A percentile compares a stretch with the other conserved stretches of the same genome.
These are phyloP conservation scores for Drosophila kambysellisi DNA, from an alignment of 2,888 invertebrate genomes.

Conservation along the genomic window DNA sequence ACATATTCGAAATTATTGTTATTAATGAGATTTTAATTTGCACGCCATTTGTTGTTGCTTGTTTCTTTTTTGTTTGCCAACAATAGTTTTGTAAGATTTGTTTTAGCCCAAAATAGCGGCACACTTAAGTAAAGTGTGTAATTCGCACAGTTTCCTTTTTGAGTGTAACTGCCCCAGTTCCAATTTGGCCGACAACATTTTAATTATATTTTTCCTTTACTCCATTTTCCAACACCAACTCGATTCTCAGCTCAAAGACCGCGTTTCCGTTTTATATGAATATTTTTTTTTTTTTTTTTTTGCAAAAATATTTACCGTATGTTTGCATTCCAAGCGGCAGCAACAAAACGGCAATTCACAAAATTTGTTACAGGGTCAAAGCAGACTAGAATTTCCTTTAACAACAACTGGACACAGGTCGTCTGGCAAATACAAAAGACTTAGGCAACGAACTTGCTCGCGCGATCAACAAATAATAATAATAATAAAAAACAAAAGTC, in stretches of 20 bases:
- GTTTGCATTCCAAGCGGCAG: slow-evolving; percentile 29
- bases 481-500: slow-evolving; percentile 9
- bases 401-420: slow-evolving; percentile 34
- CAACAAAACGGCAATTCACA: slow-evolving; percentile 44
- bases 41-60: slow-evolving; percentile 31
- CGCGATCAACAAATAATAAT: slow-evolving; percentile 7
- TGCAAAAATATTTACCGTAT: slow-evolving; percentile 27
- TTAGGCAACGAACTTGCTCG: slow-evolving; percentile 70
- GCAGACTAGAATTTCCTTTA: slow-evolving; percentile 72
- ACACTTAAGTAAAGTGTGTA: slow-evolving; percentile 30
- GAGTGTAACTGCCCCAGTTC: slow-evolving; percentile 1
- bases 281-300: slow-evolving; percentile 3
- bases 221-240: slow-evolving; percentile 6
- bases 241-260: slow-evolving; percentile 15
- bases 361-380: slow-evolving; percentile 79
- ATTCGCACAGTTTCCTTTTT: slow-evolving; percentile 7
- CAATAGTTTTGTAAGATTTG: slow-evolving; percentile 12
- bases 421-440: slow-evolving; percentile 66
- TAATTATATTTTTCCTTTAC: slow-evolving; percentile 19
- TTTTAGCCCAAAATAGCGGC: neutral
- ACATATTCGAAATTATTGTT: slow-evolving; percentile 52
- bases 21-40: slow-evolving; percentile 66
- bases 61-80: slow-evolving; percentile 17
- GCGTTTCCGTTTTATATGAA: slow-evolving; percentile 34
- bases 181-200: slow-evolving; percentile 4